These are phyloP conservation scores for Beaufortia kweichowensis DNA, from an alignment of 2,113 vertebrate species.

Conservation along the genomic window DNA sequence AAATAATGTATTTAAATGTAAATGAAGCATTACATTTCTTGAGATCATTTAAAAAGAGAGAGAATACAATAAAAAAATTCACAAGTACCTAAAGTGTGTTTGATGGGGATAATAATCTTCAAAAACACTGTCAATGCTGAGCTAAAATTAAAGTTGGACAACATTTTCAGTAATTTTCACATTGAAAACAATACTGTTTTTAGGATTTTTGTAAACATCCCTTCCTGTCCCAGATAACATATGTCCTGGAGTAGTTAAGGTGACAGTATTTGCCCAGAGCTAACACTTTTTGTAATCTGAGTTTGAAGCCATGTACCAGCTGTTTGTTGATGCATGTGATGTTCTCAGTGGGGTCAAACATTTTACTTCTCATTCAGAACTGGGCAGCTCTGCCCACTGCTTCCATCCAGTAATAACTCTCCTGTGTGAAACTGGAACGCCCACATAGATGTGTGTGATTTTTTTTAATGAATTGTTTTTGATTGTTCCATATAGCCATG, in stretches of 20 bases:
- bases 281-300: constrained; percentile 18
- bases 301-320: neutral
- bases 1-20: no score
- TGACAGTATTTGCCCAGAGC: neutral
- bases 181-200: constrained; percentile 6
- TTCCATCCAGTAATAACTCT: neutral
- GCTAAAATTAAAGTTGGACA: neutral
- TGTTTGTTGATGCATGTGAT: neutral
- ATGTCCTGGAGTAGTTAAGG: neutral
- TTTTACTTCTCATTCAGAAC: neutral
- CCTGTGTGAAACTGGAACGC: no score
- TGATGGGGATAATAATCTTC: no score
- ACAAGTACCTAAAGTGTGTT: no score
- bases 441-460: neutral
- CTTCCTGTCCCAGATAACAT: constrained; percentile 4
- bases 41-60: no score
- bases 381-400: neutral
- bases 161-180: no score
- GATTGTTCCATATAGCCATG: no score
- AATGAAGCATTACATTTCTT: no score
- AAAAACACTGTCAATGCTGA: neutral
- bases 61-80: no score
- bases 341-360: neutral
- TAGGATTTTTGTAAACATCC: neutral
- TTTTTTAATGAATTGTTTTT: no score